phyloP scores from a whole-genome alignment of 2,888 invertebrate genomes.

The Ethmia dodecea region DNA sequence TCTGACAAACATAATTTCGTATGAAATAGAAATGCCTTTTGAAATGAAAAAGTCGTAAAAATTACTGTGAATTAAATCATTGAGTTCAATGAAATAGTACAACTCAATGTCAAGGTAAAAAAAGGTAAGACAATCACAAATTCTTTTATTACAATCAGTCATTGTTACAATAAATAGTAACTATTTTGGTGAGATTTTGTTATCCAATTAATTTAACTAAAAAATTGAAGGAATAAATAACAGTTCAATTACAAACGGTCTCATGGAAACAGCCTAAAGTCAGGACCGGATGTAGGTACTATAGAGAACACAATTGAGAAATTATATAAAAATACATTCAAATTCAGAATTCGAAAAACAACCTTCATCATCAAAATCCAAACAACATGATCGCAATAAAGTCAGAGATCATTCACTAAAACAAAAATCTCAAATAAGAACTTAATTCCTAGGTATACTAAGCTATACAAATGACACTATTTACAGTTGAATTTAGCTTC shows the following conservation, averaged over 20 bases:
- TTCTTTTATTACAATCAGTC: constrained; percentile 44
- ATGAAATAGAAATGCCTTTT: too few relatives aligned
- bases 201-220: constrained; percentile 10
- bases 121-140: too few relatives aligned
- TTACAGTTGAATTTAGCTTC: constrained; percentile 36
- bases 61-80: too few relatives aligned
- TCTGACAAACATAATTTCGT: too few relatives aligned
- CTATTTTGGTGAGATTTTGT: constrained; percentile 10
- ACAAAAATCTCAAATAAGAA: not conserved
- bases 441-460: not conserved
- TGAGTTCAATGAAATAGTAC: too few relatives aligned
- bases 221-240: not conserved
- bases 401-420: not conserved
- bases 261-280: not conserved
- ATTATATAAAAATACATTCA: too few relatives aligned
- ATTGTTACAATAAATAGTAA: constrained; percentile 36
- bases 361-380: not conserved
- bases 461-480: not conserved
- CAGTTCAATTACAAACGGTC: not conserved
- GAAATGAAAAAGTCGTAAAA: too few relatives aligned
- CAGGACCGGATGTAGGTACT: not conserved
- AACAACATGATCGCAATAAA: not conserved
- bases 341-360: not conserved
- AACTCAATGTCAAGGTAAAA: too few relatives aligned
- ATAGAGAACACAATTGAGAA: not conserved